These are phyloP conservation scores for Lasioglossum leucozonium DNA, from an alignment of 2,888 invertebrate genomes.

Conservation along the genomic window DNA sequence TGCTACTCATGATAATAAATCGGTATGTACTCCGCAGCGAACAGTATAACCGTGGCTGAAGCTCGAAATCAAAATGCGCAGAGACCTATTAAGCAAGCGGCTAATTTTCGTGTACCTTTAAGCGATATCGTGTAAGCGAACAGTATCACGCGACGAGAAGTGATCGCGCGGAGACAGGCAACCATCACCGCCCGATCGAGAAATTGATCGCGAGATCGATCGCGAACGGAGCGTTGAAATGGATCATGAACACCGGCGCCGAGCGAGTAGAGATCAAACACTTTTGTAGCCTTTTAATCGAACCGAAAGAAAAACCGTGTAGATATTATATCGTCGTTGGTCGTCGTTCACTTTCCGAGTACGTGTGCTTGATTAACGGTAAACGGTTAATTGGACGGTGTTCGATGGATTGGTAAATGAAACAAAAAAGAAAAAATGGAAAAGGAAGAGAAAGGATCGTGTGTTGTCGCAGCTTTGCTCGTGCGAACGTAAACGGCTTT, in stretches of 20 bases:
- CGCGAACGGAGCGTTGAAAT: neutral
- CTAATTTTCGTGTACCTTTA: slow-evolving; percentile 52
- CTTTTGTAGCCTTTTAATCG: neutral
- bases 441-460: neutral
- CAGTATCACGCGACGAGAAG: slow-evolving; percentile 35
- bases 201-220: neutral
- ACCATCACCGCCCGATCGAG: neutral
- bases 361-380: slow-evolving; percentile 11
- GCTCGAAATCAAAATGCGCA: slow-evolving; percentile 76
- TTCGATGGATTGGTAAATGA: neutral
- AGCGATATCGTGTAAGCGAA: slow-evolving; percentile 46
- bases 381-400: neutral
- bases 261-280: slow-evolving; percentile 8
- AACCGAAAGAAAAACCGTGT: neutral
- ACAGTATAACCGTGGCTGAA: slow-evolving; percentile 73
- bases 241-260: neutral
- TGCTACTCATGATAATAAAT: slow-evolving; percentile 49
- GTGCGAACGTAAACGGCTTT: neutral
- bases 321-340: neutral
- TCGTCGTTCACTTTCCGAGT: slow-evolving; percentile 13
- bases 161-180: neutral
- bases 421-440: too few relatives aligned
- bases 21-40: slow-evolving; percentile 63
- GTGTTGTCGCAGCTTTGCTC: neutral
- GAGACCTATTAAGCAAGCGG: slow-evolving; percentile 57